Base-by-base conservation (phyloP, 2,113 vertebrate species). In the Melospiza georgiana region DNA sequence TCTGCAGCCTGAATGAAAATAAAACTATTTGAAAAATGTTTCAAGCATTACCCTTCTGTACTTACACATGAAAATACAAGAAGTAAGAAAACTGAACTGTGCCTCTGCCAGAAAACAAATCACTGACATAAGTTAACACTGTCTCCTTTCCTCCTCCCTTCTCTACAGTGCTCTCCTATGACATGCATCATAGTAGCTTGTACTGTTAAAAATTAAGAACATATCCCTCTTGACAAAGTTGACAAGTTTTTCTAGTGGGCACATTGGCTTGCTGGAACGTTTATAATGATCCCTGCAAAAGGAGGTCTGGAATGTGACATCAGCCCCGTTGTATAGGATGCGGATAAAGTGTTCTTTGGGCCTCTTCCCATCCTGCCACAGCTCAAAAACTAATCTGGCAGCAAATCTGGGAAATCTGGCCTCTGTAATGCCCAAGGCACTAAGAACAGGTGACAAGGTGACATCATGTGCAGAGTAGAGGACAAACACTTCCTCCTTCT, bases 381-480 rank as follows among this genome's bases (percentile, higher is more conserved):
- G 95, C 97, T 99, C 99, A 74, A 99, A 99, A 80, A 99, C 98
- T 61, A 99, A 95, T 65, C 99, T 98, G n/a, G 99, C 99, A 3
- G 99, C 99, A 76, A 99, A 99, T 31, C 99, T 98, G 2, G 99
- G 99, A 95, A 99, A 99, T 55, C 98, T 98, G 77, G 99, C 99
- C 83, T 98, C 98, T 11, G 98, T 97, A 66, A 99, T 97, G 39
- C 99, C 99, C 89, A 99, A 96, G 89, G 99, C 99, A 89, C 99
- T 99, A 35, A 99, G 98, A 94, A 99, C 66, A 2, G 99, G 99
- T 2, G 99, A 99, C 98, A 99, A 83, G 2, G 99, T 99, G 82
- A 99, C 99, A 14, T 99, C 99, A 5, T 99, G 99, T 19, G 99
- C 99, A 2, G 99, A 99, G 51, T 98, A 99, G 59, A 99, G 98